Evolutionary conservation across 2,797 vertebrate species (phyloP), one percentile per base, ranked within the genome.

Genomic region (Spondyliosoma cantharus): DNA sequence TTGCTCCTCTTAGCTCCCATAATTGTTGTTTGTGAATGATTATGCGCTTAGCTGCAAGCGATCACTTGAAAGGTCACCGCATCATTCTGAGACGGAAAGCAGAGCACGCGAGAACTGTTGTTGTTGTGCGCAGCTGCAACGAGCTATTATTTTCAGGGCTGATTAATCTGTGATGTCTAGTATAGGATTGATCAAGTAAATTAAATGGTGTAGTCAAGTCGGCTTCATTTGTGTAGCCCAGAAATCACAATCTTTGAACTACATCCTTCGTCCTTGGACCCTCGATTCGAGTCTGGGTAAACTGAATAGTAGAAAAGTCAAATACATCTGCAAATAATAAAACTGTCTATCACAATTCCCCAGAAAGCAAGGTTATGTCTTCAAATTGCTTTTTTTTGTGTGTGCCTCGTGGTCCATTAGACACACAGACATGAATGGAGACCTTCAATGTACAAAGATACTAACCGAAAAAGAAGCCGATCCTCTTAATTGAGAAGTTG

Each of bases 51-150:
- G 70, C 71, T 79, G 66, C 76, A 32, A 76, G 74, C 22, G 25
- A 87, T 83, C 80, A 75, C 70, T 78, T 62, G 45, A 86, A 89
- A 87, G 88, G 89, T 91, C 85, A 83, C 25, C 1, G 46, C 70
- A 83, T 88, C 62, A 32, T 73, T 82, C 74, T 81, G 42, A 53
- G 74, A 76, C 74, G 46, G 65, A 70, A 66, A 82, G 54, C 61
- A 15, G 5, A 49, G 12, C 61, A 37, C 27, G 62, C 24, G 32
- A 50, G 42, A 78, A 20, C 12, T 3, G 11, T 59, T 81, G 14
- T 49, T 69, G 62, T 52, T 0, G 17, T 64, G 11, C 32, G 27
- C 42, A 66, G 53, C 29, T 72, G 53, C 45, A 66, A 13, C 17
- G 60, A 57, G 56, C 57, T 15, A 71, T 54, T 32, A 57, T 67